Evolutionary conservation across 2,888 invertebrate species (phyloP).

Genomic region (Platycnemis pennipes): DNA sequence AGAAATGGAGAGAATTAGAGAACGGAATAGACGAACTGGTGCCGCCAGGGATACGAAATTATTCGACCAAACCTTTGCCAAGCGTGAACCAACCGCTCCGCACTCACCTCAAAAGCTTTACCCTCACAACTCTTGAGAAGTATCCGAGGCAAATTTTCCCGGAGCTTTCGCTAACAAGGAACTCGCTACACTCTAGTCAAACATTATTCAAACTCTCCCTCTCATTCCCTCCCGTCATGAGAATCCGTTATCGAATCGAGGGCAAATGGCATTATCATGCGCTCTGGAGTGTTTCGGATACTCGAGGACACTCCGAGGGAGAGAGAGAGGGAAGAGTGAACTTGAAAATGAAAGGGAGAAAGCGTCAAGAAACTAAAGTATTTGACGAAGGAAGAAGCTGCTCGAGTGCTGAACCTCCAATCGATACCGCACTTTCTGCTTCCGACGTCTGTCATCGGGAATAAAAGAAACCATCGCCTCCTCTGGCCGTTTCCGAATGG

Average conservation of each 20-base stretch:
- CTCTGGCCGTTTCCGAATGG: background rate
- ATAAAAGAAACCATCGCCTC: background rate
- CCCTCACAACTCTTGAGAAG: background rate
- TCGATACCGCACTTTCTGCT: slow-evolving; percentile 10
- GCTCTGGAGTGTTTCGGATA: background rate
- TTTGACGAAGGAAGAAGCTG: background rate
- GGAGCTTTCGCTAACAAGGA: background rate
- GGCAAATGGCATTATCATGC: background rate
- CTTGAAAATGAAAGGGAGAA: background rate
- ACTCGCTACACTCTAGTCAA: background rate
- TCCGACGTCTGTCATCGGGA: background rate
- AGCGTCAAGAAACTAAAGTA: background rate
- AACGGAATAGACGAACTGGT: slow-evolving; percentile 18
- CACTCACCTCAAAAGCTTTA: background rate
- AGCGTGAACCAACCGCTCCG: background rate
- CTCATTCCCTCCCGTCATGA: background rate
- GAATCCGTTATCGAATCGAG: background rate
- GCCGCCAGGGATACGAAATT: background rate
- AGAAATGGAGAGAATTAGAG: background rate
- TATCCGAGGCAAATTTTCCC: background rate
- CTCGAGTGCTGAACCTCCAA: slow-evolving; percentile 10
- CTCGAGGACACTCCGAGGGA: background rate
- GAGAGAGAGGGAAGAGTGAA: background rate
- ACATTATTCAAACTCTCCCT: background rate
- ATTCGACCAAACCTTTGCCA: background rate